Base-by-base conservation (phyloP, 1,140 invertebrate species). In the Cydia strobilella region DNA sequence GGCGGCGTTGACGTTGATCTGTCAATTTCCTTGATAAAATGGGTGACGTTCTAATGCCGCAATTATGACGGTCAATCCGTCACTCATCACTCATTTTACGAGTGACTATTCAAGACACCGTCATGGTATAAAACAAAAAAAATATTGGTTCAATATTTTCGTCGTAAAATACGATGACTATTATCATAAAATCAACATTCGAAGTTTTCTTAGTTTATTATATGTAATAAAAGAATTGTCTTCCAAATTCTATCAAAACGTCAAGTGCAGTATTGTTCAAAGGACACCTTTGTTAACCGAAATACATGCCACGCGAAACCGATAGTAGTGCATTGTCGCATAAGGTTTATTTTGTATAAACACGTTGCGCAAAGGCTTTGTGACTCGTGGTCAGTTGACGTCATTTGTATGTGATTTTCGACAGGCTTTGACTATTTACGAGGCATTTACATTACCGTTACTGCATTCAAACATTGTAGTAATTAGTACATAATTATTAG, bases 401-500 rank as follows among this genome's bases (percentile, higher is more conserved):
- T 80, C 82, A 82, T 79, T 84, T 82, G 77, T 83, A 79, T 79
- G 76, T 83, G 82, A 82, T 81, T 84, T 82, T 78, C 82, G 84
- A 84, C 84, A 85, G 81, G 79, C 80, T 83, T 82, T 85, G 80
- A 82, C 76, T 74, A 31, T 74, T 76, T 80, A 72, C 42, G 15
- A 23, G 51, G 62, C 59, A 77, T 48, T 86, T 15, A n/a, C 3
- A 54, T 80, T 86, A 74, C 10, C 72, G 75, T 76, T 48, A n/a
- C 23, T 27, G 65, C 45, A 75, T 82, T 84, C 1, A 23, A 72
- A 63, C 31, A 48, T 66, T n/a, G 10, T 51, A 3, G 6, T 51
- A 51, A 51, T 45, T 13, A 9, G 31, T 35, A 7, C 7, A 35
- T 9, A 35, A 35, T 35, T 9, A 35, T 35, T 35, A 35, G 6